Evolutionary conservation across 2,797 vertebrate species (phyloP).

Genomic region (Cuculus canorus): DNA sequence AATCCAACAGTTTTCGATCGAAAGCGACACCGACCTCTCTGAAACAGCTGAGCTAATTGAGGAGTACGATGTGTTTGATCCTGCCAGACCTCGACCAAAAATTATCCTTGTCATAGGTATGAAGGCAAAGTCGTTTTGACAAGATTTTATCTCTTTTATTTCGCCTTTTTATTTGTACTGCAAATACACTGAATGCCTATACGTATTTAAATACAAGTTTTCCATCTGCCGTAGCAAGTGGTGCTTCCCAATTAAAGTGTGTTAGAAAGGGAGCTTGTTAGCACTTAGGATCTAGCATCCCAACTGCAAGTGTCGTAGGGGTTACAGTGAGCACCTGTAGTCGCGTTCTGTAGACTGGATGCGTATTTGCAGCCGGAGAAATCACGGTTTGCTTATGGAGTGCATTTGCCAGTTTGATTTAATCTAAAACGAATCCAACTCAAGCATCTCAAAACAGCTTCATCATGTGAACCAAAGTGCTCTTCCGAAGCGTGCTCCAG

Average conservation of each 20-base stretch:
- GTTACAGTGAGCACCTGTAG: neutral
- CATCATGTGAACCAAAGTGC: neutral
- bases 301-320: neutral
- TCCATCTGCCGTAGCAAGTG: neutral
- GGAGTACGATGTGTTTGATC: constrained; percentile 96
- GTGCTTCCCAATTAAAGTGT: neutral
- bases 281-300: neutral
- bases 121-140: neutral
- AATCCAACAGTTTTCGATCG: constrained; percentile 98
- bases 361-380: neutral
- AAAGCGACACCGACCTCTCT: constrained; percentile 96
- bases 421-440: neutral
- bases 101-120: constrained; percentile 97
- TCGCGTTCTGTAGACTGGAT: neutral
- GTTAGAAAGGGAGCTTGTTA: neutral
- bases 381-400: neutral
- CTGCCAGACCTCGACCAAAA: constrained; percentile 90
- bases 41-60: constrained; percentile 98
- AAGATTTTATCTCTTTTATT: neutral
- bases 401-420: neutral
- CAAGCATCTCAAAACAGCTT: neutral
- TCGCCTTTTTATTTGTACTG: neutral
- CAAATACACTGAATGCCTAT: neutral
- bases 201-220: neutral
- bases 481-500: neutral